These are phyloP conservation scores for Rhynchopsitta pachyrhyncha DNA, from an alignment of 2,113 vertebrate species.

Conservation along the genomic window DNA sequence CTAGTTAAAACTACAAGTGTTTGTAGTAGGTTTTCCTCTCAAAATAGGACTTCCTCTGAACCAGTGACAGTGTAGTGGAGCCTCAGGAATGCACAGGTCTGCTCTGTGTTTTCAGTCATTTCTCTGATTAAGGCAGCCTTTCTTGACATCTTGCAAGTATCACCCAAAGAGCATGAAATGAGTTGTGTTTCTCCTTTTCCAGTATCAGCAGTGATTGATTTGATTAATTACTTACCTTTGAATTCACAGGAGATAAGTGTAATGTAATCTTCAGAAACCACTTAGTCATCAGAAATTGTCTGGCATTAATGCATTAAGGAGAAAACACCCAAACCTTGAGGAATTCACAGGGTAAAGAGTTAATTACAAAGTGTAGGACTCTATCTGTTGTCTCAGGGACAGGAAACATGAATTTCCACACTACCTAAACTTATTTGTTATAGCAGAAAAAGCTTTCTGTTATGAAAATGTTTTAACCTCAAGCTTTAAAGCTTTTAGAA, in stretches of 20 bases:
- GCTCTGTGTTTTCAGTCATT: neutral
- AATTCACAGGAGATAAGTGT: neutral
- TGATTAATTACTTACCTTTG: neutral
- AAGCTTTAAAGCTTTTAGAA: neutral
- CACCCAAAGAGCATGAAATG: neutral
- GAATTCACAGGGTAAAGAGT: neutral
- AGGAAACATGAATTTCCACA: neutral
- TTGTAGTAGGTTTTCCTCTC: neutral
- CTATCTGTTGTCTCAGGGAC: neutral
- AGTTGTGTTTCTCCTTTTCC: neutral
- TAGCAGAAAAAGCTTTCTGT: neutral
- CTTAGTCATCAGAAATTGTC: neutral
- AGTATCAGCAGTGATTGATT: neutral
- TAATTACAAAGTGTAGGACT: neutral
- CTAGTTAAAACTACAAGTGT: neutral
- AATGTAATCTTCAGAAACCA: neutral
- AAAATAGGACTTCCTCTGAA: neutral
- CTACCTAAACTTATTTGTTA: neutral
- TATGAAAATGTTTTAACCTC: neutral
- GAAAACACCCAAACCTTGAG: neutral
- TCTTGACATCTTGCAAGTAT: neutral
- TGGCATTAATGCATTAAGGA: neutral
- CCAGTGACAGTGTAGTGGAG: neutral
- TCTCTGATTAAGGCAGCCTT: neutral
- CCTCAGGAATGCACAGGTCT: neutral